Evolutionary conservation across 2,113 vertebrate species (phyloP).

Genomic region (Pandion haliaetus): DNA sequence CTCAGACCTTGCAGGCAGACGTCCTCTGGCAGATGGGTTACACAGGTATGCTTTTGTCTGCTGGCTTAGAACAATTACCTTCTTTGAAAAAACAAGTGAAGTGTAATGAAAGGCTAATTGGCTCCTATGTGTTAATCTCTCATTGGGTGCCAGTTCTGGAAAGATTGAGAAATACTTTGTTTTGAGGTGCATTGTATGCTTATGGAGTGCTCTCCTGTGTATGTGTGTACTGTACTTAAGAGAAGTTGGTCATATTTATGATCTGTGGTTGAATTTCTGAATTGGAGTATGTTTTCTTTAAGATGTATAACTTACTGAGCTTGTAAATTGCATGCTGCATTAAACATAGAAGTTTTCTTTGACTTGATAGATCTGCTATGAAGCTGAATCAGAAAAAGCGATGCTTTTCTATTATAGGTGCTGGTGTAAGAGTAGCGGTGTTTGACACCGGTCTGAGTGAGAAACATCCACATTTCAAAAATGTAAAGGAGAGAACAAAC

Average conservation of each 20-base stretch:
- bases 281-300: neutral
- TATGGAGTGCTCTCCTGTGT: neutral
- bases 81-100: neutral
- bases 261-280: neutral
- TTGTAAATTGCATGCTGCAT: neutral
- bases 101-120: neutral
- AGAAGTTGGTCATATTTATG: neutral
- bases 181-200: neutral
- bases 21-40: constrained; percentile 98
- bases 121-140: neutral
- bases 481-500: constrained; percentile 98
- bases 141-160: neutral
- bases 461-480: constrained; percentile 98
- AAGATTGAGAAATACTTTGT: neutral
- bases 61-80: neutral
- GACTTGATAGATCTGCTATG: neutral
- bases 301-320: neutral
- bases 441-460: constrained; percentile 98
- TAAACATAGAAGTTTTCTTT: neutral
- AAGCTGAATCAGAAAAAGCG: neutral
- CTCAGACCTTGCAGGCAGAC: constrained; percentile 96
- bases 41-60: constrained; percentile 79
- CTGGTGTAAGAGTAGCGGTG: constrained; percentile 94
- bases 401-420: constrained; percentile 69
- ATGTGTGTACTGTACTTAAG: neutral